Conservation (phyloP, 2,888 invertebrate species). For the Galeruca laticollis region DNA sequence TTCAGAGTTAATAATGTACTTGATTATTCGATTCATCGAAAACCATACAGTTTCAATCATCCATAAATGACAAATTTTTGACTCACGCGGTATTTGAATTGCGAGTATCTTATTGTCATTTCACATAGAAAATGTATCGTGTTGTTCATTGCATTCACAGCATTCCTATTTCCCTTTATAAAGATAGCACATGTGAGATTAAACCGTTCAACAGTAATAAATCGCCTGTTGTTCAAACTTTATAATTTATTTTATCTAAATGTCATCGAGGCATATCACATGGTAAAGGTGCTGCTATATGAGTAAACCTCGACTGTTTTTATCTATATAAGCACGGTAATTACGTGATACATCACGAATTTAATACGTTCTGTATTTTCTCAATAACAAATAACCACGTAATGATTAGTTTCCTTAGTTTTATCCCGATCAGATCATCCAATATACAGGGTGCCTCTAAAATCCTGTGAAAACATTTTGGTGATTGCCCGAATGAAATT, state of each 20-base stretch:
- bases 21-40: no score
- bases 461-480: no score
- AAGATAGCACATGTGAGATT: neutral
- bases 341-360: slow-evolving; percentile 33
- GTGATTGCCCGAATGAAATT: no score
- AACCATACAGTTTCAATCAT: no score
- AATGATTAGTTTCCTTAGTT: neutral
- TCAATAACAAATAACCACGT: neutral
- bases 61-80: no score
- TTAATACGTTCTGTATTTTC: neutral
- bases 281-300: slow-evolving; percentile 26
- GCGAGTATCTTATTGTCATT: no score
- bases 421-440: no score
- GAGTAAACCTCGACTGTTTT: slow-evolving; percentile 6
- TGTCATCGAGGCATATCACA: slow-evolving; percentile 45
- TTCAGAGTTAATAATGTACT: no score
- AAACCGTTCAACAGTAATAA: slow-evolving; percentile 18
- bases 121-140: slow-evolving; percentile 36
- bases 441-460: no score
- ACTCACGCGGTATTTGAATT: no score
- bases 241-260: slow-evolving; percentile 48
- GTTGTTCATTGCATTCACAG: slow-evolving; percentile 27
- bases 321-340: slow-evolving; percentile 17
- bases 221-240: slow-evolving; percentile 34
- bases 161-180: neutral